Conservation (phyloP, 2,797 vertebrate species). For the Cygnus olor region DNA sequence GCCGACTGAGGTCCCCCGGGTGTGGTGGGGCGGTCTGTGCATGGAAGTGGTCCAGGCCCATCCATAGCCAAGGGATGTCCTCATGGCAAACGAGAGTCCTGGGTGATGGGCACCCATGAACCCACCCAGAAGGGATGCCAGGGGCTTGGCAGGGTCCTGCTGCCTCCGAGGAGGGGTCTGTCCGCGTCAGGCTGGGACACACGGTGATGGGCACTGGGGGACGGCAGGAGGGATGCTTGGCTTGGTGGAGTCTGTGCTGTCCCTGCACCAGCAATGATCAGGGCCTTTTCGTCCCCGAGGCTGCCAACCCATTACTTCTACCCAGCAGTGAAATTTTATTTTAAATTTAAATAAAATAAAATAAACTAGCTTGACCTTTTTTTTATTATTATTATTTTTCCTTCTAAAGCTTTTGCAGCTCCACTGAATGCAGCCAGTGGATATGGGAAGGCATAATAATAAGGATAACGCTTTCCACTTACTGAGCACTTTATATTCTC, state of each 20-base stretch:
- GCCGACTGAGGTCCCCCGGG: too few relatives aligned
- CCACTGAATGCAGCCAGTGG: not conserved
- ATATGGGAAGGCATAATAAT: conserved; percentile 47
- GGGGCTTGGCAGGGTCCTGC: not conserved
- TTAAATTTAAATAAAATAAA: conserved; percentile 56
- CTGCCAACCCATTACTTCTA: not conserved
- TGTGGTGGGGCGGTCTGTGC: not conserved
- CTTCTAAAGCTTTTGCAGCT: conserved; percentile 37
- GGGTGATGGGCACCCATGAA: not conserved
- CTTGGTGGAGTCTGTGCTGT: rapidly evolving
- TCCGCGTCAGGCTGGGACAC: not conserved
- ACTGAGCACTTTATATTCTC: conserved; percentile 67
- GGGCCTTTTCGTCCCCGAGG: not conserved
- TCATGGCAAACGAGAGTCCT: not conserved
- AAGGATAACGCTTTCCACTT: conserved; percentile 61
- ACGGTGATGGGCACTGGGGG: not conserved
- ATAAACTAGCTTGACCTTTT: not conserved
- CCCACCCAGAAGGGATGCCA: not conserved
- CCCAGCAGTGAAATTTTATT: conserved; percentile 13
- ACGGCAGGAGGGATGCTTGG: not conserved
- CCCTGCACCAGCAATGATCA: not conserved
- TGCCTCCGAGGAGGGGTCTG: not conserved
- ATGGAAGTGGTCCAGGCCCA: not conserved
- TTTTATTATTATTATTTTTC: not conserved
- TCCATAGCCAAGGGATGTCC: not conserved